Evolutionary conservation across 2,113 vertebrate species (phyloP).

Genomic region (Siniperca knerii): DNA sequence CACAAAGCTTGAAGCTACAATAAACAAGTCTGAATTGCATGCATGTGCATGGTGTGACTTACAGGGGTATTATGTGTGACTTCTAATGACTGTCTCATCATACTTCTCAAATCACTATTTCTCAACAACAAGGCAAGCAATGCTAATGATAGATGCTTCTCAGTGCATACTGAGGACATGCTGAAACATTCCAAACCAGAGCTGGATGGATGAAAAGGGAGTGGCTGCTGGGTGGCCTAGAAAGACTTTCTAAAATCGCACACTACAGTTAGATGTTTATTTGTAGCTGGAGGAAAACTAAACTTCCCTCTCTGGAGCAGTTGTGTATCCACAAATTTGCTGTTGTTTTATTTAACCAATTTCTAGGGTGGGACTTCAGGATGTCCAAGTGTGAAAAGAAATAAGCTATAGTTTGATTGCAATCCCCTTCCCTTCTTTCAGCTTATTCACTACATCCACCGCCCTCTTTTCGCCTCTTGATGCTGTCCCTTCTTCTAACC

Average conservation of each 20-base stretch:
- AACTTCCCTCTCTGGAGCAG: background rate
- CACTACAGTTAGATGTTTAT: slow-evolving; percentile 49
- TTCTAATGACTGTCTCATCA: slow-evolving; percentile 40
- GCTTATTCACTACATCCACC: background rate
- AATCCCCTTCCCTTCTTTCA: slow-evolving; percentile 6
- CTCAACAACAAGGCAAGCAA: slow-evolving; percentile 49
- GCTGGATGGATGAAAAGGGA: slow-evolving; percentile 64
- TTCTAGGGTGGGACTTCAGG: background rate
- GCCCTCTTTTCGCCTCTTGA: slow-evolving; percentile 15
- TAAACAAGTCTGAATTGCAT: slow-evolving; percentile 25
- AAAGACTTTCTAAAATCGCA: slow-evolving; percentile 46
- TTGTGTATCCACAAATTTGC: slow-evolving; percentile 4
- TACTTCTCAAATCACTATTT: slow-evolving; percentile 62
- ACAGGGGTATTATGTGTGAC: slow-evolving; percentile 32
- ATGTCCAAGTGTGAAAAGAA: slow-evolving; percentile 27
- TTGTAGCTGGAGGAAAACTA: slow-evolving; percentile 23
- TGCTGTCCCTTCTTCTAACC: slow-evolving; percentile 41
- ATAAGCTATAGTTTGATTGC: background rate
- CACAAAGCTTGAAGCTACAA: background rate
- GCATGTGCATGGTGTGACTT: slow-evolving; percentile 52
- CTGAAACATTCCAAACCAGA: slow-evolving; percentile 61
- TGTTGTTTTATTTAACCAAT: slow-evolving; percentile 25
- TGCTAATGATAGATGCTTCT: slow-evolving; percentile 48
- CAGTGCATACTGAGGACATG: slow-evolving; percentile 41
- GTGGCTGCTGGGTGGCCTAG: slow-evolving; percentile 55